Evolutionary conservation across 2,888 invertebrate genomes (phyloP).

Genomic region (Andrena trimmerana): DNA sequence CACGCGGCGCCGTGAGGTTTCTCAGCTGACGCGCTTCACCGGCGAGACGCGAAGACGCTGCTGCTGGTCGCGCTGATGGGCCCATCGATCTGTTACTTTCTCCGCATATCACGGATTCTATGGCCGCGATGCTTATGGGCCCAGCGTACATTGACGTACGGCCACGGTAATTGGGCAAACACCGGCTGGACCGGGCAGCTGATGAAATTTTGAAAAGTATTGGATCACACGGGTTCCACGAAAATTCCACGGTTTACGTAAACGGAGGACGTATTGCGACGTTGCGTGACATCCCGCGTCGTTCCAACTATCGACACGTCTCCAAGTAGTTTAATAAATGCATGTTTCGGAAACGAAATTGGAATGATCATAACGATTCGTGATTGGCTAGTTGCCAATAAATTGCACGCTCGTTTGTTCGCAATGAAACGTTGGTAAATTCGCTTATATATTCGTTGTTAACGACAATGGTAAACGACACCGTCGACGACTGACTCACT

Average conservation of each 20-base stretch:
- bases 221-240: constrained; percentile 22
- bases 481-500: constrained; percentile 63
- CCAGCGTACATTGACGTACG: constrained; percentile 2
- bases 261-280: neutral
- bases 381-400: neutral
- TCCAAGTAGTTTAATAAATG: neutral
- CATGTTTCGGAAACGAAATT: neutral
- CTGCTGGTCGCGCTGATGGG: neutral
- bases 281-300: neutral
- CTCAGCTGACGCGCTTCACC: constrained; percentile 40
- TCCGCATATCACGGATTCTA: constrained; percentile 60
- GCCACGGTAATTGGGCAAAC: constrained; percentile 21
- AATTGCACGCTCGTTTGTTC: neutral
- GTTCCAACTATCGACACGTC: neutral
- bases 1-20: constrained; percentile 39
- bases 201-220: constrained; percentile 45
- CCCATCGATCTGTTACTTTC: constrained; percentile 60
- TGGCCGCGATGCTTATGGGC: constrained; percentile 10
- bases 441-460: constrained; percentile 14
- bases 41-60: constrained; percentile 6
- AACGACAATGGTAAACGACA: constrained; percentile 28
- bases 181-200: neutral
- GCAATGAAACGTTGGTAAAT: constrained; percentile 6
- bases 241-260: neutral
- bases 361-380: neutral